A percentile compares a stretch with the other conserved stretches of the same genome.
phyloP scores from a whole-genome alignment of 2,113 vertebrate genomes.

The Dipodomys ordii region DNA sequence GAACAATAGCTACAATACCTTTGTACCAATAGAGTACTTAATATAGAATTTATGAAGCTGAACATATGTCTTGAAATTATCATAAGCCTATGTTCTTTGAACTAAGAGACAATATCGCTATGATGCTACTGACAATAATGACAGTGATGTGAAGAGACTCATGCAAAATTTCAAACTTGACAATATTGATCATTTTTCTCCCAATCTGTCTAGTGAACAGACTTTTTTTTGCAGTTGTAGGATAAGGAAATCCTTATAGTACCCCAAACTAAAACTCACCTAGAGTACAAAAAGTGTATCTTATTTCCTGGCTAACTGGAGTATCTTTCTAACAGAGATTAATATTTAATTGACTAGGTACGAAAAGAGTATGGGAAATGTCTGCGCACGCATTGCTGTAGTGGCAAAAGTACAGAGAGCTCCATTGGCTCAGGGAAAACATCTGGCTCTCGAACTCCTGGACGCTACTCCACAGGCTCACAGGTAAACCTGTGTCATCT shows the following conservation, averaged over 20 bases:
- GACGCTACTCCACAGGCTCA: conserved; percentile 95
- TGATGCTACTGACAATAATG: too few species aligned
- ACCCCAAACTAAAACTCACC: too few species aligned
- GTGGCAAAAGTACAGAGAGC: conserved; percentile 96
- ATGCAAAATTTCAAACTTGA: neutral
- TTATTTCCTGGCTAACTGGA: conserved; percentile 34
- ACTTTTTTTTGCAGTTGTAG: conserved; percentile 11
- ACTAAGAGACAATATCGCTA: neutral
- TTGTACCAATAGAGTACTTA: conserved; percentile 63
- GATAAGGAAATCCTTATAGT: neutral
- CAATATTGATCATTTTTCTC: neutral
- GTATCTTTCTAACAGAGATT: conserved; percentile 63
- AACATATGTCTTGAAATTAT: conserved; percentile 66
- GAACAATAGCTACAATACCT: conserved; percentile 50
- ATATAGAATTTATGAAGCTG: conserved; percentile 63
- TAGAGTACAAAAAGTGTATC: neutral
- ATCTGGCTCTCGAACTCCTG: conserved; percentile 93
- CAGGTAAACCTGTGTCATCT: conserved; percentile 89
- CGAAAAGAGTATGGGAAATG: conserved; percentile 99
- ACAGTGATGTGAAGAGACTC: too few species aligned
- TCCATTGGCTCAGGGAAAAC: conserved; percentile 97
- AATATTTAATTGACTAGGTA: conserved; percentile 89
- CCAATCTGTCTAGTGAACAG: conserved; percentile 18
- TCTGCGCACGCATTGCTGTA: conserved; percentile 96
- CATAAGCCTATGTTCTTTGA: conserved; percentile 32